These are phyloP conservation scores for Epistrophella euchroma DNA, from an alignment of 2,888 invertebrate species.

Conservation along the genomic window DNA sequence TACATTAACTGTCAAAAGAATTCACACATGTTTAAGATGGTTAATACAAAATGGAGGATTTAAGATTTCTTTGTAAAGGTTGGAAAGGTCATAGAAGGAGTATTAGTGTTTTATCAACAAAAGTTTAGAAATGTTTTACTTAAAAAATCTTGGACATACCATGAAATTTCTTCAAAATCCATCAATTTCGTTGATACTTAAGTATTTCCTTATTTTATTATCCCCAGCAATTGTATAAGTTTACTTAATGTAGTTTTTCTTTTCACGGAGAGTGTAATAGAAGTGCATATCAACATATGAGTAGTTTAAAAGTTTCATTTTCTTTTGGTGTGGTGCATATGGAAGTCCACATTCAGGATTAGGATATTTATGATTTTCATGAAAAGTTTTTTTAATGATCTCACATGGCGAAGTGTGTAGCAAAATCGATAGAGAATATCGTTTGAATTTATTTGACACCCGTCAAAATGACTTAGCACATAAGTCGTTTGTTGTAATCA, in stretches of 20 bases:
- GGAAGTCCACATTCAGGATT: slow-evolving; percentile 6
- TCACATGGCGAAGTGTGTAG: slow-evolving; percentile 10
- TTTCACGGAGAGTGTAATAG: neutral
- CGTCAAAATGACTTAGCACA: slow-evolving; percentile 46
- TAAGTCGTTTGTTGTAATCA: neutral
- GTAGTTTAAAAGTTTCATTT: neutral
- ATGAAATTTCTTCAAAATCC: no score
- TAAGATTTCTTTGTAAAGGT: no score
- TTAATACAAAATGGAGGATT: no score
- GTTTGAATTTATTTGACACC: slow-evolving; percentile 68
- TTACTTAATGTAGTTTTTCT: neutral
- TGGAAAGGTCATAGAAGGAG: no score
- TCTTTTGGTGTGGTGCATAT: neutral
- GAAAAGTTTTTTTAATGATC: slow-evolving; percentile 54
- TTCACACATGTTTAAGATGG: neutral
- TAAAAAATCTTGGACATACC: no score
- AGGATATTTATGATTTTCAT: slow-evolving; percentile 33
- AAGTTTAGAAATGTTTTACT: no score
- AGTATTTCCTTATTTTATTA: no score
- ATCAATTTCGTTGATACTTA: no score
- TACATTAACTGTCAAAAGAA: neutral
- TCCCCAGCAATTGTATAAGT: neutral
- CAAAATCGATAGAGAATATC: slow-evolving; percentile 56
- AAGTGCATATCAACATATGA: neutral
- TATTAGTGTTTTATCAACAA: no score